phyloP scores from a whole-genome alignment of 2,113 vertebrate species.

The Sander lucioperca region DNA sequence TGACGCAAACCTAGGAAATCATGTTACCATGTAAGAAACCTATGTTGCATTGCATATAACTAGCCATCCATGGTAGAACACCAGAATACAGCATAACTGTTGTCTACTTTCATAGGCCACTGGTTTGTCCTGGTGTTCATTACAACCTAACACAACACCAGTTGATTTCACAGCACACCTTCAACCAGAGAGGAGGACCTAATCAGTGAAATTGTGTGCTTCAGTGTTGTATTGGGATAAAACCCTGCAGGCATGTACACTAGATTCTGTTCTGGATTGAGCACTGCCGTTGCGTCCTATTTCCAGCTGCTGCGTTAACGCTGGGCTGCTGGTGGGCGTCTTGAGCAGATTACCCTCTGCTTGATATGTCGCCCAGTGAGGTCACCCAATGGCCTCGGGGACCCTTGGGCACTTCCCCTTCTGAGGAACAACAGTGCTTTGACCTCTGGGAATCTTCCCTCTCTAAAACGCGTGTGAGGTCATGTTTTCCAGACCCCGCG shows the following conservation, averaged over 20 bases:
- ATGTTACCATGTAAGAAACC: not conserved
- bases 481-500: conserved; percentile 74
- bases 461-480: conserved; percentile 71
- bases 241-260: conserved; percentile 13
- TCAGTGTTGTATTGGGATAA: not conserved
- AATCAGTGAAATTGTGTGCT: conserved; percentile 20
- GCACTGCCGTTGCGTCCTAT: not conserved
- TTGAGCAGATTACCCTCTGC: conserved; percentile 67
- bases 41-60: not conserved
- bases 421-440: conserved; percentile 71
- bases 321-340: conserved; percentile 59
- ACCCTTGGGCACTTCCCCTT: conserved; percentile 71
- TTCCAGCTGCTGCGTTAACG: not conserved
- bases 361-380: conserved; percentile 70
- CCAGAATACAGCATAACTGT: not conserved
- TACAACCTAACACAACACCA: conserved; percentile 23
- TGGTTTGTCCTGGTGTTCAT: conserved; percentile 27
- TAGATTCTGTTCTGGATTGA: conserved; percentile 2
- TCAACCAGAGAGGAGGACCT: conserved; percentile 36
- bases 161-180: conserved; percentile 40
- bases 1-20: not conserved
- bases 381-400: conserved; percentile 73
- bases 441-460: conserved; percentile 78
- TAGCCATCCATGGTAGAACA: not conserved
- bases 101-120: not conserved